Evolutionary conservation across 2,113 vertebrate genomes (phyloP).

Genomic region (Nansenia antarctica): DNA sequence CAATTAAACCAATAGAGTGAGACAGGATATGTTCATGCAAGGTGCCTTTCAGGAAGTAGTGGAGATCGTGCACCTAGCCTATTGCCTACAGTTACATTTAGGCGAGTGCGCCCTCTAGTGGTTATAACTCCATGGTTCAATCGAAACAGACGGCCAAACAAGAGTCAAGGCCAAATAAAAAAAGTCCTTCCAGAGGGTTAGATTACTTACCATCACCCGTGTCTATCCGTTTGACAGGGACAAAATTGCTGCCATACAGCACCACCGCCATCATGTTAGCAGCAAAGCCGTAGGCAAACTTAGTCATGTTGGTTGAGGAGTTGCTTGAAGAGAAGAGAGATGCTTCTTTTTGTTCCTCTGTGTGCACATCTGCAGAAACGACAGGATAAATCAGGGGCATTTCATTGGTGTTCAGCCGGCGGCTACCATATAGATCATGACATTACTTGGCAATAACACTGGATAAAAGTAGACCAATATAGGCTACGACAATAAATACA

Average conservation of each 20-base stretch:
- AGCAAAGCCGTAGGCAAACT: conserved; percentile 73
- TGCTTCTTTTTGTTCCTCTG: not conserved
- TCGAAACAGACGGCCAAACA: not conserved
- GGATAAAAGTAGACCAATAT: too few relatives aligned
- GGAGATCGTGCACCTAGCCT: too few relatives aligned
- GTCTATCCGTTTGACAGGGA: conserved; percentile 86
- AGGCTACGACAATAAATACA: not conserved
- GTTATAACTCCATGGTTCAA: too few relatives aligned
- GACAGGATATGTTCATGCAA: too few relatives aligned
- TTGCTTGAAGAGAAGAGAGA: too few relatives aligned
- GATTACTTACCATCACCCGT: conserved; percentile 82
- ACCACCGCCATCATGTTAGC: conserved; percentile 77
- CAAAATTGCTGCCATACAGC: conserved; percentile 86
- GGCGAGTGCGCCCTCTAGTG: too few relatives aligned
- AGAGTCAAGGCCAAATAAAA: not conserved
- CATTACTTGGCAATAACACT: too few relatives aligned
- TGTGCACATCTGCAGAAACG: not conserved
- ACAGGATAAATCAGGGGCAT: not conserved
- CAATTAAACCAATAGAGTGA: too few relatives aligned
- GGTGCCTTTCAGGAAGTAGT: too few relatives aligned
- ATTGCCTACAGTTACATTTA: too few relatives aligned
- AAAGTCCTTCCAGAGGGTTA: too few relatives aligned
- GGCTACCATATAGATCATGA: too few relatives aligned
- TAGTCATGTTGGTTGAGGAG: conserved; percentile 58
- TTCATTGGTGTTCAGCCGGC: not conserved